Conservation (phyloP, 2,888 invertebrate genomes). For the Callosobruchus maculatus region DNA sequence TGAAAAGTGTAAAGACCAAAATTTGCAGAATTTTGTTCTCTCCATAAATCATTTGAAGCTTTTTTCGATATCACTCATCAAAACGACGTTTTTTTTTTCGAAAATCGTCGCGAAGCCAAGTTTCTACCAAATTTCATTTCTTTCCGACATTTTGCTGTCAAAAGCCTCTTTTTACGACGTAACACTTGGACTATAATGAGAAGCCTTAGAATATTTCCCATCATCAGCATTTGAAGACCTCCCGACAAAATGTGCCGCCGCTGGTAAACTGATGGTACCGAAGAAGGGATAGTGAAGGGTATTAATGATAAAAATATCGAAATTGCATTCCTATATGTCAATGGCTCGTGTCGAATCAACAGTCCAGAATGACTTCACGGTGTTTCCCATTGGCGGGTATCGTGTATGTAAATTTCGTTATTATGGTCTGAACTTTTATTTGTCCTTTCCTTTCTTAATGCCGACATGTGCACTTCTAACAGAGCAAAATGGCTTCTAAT, state of each 20-base stretch:
- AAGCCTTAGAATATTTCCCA: too few relatives aligned
- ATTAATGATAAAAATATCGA: not conserved
- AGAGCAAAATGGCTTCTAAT: not conserved
- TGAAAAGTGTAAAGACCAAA: too few relatives aligned
- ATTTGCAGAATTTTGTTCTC: too few relatives aligned
- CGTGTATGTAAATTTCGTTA: not conserved
- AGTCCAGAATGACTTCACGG: not conserved
- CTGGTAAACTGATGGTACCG: not conserved
- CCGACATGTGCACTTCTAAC: not conserved
- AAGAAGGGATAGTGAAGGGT: not conserved
- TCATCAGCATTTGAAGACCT: too few relatives aligned
- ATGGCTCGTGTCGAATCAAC: conserved; percentile 1
- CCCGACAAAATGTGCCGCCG: not conserved
- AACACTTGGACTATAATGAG: too few relatives aligned
- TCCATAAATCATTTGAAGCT: too few relatives aligned
- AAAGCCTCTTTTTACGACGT: too few relatives aligned
- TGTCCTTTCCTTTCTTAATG: not conserved
- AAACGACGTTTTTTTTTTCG: too few relatives aligned
- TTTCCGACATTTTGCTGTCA: too few relatives aligned
- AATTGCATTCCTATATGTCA: conserved; percentile 4
- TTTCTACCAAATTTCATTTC: too few relatives aligned
- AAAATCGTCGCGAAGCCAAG: too few relatives aligned
- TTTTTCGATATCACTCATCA: too few relatives aligned
- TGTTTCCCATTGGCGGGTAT: not conserved
- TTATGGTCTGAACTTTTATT: not conserved